Conservation (phyloP, 2,888 invertebrate genomes). For the Dryobota labecula region DNA sequence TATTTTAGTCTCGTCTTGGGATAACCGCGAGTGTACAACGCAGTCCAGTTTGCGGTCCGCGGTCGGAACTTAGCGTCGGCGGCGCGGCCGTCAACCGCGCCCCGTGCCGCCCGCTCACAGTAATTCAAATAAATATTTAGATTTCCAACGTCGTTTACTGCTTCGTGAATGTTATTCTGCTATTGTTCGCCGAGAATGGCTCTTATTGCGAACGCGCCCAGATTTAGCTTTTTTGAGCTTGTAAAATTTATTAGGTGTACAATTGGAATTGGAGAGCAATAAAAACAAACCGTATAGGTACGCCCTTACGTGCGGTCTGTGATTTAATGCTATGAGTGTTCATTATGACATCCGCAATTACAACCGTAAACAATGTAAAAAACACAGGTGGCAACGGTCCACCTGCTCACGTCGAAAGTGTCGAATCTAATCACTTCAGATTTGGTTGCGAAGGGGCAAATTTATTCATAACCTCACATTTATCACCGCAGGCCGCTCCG, state of each 20-base stretch:
- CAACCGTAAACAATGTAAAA: constrained; percentile 55
- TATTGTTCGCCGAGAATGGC: constrained; percentile 74
- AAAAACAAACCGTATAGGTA: constrained; percentile 62
- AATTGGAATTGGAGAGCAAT: constrained; percentile 67
- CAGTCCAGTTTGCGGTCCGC: constrained; percentile 71
- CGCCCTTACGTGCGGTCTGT: constrained; percentile 39
- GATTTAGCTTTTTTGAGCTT: constrained; percentile 70
- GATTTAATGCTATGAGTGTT: constrained; percentile 57
- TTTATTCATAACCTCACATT: constrained; percentile 89
- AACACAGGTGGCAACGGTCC: constrained; percentile 71
- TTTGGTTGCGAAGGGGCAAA: constrained; percentile 82
- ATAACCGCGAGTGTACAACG: constrained; percentile 66
- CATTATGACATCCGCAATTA: constrained; percentile 57
- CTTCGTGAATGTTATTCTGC: constrained; percentile 74
- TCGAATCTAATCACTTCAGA: constrained; percentile 86
- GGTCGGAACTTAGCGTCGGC: constrained; percentile 68
- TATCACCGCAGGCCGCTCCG: constrained; percentile 83
- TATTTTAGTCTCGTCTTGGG: constrained; percentile 72
- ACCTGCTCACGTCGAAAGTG: constrained; percentile 81
- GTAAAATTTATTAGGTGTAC: constrained; percentile 77
- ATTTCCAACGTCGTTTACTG: constrained; percentile 76
- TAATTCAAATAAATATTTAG: constrained; percentile 81
- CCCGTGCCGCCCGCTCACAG: constrained; percentile 64
- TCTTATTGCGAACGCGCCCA: constrained; percentile 69
- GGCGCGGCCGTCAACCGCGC: constrained; percentile 62